phyloP scores from a whole-genome alignment of 2,797 vertebrate genomes.

The Periparus ater region DNA sequence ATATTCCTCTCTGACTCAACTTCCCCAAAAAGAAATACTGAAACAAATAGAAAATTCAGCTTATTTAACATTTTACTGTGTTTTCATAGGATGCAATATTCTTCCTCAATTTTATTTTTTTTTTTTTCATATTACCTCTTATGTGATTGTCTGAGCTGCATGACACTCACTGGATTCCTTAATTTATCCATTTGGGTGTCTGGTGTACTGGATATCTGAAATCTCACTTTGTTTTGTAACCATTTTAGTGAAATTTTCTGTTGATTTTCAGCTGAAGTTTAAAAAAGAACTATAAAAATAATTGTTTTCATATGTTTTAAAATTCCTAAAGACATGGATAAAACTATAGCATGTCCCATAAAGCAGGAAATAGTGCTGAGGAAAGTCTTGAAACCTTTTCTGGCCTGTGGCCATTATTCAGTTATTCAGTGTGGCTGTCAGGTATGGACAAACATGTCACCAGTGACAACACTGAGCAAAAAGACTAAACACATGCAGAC shows the following conservation, averaged over 20 bases:
- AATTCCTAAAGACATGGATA: neutral
- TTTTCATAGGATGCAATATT: neutral
- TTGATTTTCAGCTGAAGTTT: neutral
- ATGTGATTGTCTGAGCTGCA: neutral
- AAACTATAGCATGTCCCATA: neutral
- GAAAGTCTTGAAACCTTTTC: neutral
- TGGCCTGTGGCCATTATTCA: neutral
- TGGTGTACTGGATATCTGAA: neutral
- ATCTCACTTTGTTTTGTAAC: neutral
- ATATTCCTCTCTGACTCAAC: neutral
- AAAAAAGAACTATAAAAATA: neutral
- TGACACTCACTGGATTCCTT: neutral
- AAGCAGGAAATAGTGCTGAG: neutral
- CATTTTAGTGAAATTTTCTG: neutral
- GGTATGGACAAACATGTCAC: conserved; percentile 3
- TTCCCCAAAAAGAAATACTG: neutral
- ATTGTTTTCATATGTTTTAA: neutral
- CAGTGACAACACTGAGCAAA: neutral
- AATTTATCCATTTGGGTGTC: neutral
- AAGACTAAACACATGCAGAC: neutral
- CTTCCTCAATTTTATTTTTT: fast-evolving
- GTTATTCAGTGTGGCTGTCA: neutral
- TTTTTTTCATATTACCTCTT: neutral
- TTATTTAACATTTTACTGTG: neutral
- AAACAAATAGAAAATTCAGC: neutral